Base-by-base conservation (phyloP, 2,888 invertebrate species). In the Brenthis daphne region DNA sequence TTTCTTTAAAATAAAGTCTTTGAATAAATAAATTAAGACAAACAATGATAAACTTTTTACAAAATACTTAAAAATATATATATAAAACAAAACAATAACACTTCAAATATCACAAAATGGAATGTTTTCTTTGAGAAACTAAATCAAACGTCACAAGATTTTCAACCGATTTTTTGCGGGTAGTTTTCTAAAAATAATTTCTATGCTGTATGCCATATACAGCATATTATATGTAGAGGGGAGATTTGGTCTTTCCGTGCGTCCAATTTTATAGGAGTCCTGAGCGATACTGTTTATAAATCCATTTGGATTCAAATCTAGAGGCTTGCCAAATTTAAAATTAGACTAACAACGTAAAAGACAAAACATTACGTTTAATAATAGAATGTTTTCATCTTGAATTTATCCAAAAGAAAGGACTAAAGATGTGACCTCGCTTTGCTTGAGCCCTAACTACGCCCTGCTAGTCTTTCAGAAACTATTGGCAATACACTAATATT, bases 121-220 rank as follows among this genome's bases (percentile, higher is more conserved):
- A 78, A 77, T 77, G 77, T 75, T 71, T 57, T 43, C 56, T 53
- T 55, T 29, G 13, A 37, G 64, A 70, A 72, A 67, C 47, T 75
- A 70, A 68, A 61, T 51, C 61, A 74, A 70, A 68, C 54, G 69
- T 70, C 75, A 77, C 65, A 67, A 70, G 37, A 69, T 72, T 79
- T 77, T 82, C 65, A 74, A 73, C 65, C 82, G 80, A 80, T 77
- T 83, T 79, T 84, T 85, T 50, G 79, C 78, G 13, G 87, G 87
- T 70, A 86, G 79, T 77, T 88, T 89, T 77, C 77, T 83, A 68
- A 79, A 86, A 75, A 84, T 82, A 63, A 84, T 79, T 70, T 74
- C 76, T 71, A 82, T 82, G 88, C 88, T 86, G 88, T 86, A 86
- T 81, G 69, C 76, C 73, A 75, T 81, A 85, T 86, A 90, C 87